Percentiles rank a stretch among this genome's conserved stretches.
Evolutionary conservation across 2,113 vertebrate species (phyloP).

Genomic region (Cardinalis cardinalis): DNA sequence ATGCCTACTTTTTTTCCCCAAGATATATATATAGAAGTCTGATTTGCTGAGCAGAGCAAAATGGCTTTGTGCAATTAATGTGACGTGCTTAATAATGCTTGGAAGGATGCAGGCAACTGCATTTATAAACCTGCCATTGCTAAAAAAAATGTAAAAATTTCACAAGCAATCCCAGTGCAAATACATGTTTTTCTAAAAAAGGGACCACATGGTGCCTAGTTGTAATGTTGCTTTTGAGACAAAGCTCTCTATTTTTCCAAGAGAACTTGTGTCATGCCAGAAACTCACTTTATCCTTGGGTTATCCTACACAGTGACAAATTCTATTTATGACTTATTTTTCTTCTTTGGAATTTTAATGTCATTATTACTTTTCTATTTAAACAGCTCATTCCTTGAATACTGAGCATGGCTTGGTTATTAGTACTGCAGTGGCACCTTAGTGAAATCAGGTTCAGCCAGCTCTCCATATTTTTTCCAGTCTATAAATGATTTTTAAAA

Average conservation of each 20-base stretch:
- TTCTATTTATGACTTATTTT: neutral
- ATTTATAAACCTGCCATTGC: neutral
- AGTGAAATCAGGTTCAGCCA: neutral
- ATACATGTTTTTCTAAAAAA: neutral
- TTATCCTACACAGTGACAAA: neutral
- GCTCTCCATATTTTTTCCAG: neutral
- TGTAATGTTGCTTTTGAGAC: neutral
- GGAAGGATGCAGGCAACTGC: slow-evolving; percentile 9
- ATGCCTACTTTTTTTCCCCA: neutral
- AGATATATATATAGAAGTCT: slow-evolving; percentile 30
- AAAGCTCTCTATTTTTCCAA: neutral
- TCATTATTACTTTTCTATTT: slow-evolving; percentile 11
- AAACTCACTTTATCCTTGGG: neutral
- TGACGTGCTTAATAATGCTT: slow-evolving; percentile 34
- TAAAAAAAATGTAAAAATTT: neutral
- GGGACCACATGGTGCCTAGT: fast-evolving
- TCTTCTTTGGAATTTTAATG: neutral
- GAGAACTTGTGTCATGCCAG: neutral
- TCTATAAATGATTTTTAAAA: slow-evolving; percentile 21
- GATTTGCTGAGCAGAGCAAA: slow-evolving; percentile 31
- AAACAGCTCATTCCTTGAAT: neutral
- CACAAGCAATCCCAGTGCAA: neutral
- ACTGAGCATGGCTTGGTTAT: neutral
- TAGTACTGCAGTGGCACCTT: neutral
- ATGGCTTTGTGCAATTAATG: slow-evolving; percentile 37